These are phyloP conservation scores for Rhysida immarginata DNA, from an alignment of 1,140 invertebrate genomes.

Conservation along the genomic window DNA sequence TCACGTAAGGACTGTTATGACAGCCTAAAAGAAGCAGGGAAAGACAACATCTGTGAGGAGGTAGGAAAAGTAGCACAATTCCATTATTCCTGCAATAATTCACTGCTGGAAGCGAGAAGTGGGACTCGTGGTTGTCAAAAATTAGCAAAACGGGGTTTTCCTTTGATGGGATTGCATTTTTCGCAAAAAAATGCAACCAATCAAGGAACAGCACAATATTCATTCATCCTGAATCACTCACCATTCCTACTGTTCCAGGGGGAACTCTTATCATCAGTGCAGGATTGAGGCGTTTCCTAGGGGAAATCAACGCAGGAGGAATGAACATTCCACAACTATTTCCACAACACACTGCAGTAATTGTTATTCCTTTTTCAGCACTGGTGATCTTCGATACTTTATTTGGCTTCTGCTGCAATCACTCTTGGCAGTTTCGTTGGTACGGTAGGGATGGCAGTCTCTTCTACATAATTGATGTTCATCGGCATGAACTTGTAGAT, in stretches of 20 bases:
- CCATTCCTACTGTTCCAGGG: not conserved
- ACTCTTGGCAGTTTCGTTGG: not conserved
- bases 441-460: not conserved
- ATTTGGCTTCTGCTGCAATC: not conserved
- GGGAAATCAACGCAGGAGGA: not conserved
- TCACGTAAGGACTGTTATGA: too few relatives aligned
- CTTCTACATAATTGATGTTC: not conserved
- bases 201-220: not conserved
- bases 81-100: not conserved
- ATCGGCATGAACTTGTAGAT: too few relatives aligned
- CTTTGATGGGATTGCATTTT: not conserved
- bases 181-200: not conserved
- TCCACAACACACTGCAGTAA: not conserved
- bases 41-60: too few relatives aligned
- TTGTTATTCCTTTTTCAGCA: not conserved
- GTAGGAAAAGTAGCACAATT: not conserved
- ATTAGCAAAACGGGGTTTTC: not conserved
- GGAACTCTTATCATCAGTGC: not conserved
- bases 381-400: not conserved
- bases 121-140: not conserved
- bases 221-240: not conserved
- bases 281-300: not conserved
- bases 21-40: too few relatives aligned
- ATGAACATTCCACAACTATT: not conserved
- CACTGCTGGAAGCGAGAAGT: not conserved